A percentile compares a stretch with the other conserved stretches of the same genome.
Conservation (phyloP, 2,113 vertebrate species). For the Micronycteris hirsuta region DNA sequence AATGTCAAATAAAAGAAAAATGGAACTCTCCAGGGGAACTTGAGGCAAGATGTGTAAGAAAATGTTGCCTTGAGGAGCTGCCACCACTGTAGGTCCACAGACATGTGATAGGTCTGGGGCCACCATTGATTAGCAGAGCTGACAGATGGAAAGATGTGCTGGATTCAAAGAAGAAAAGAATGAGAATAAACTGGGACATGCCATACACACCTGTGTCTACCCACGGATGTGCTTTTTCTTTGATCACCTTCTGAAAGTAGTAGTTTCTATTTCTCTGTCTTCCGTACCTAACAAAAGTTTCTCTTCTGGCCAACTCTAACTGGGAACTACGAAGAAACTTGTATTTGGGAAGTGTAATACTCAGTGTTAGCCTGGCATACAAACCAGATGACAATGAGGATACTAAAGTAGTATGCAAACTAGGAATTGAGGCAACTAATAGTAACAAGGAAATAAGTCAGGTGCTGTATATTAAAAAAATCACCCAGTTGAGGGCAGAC, state of each 20-base stretch:
- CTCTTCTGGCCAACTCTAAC: background rate
- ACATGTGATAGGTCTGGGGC: background rate
- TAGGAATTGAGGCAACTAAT: background rate
- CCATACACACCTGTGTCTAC: accelerated
- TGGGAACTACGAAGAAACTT: background rate
- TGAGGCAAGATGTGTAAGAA: background rate
- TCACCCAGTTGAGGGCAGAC: background rate
- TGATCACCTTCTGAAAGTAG: background rate
- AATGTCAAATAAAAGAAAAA: background rate
- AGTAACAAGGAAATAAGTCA: background rate
- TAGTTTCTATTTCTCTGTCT: background rate
- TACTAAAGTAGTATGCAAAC: background rate
- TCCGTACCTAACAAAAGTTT: background rate
- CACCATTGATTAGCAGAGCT: background rate
- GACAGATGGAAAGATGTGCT: background rate
- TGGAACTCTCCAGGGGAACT: background rate
- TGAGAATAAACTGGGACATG: background rate
- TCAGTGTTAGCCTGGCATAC: background rate
- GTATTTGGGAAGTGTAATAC: background rate
- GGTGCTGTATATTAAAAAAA: background rate
- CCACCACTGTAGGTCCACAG: background rate
- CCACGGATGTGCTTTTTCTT: background rate
- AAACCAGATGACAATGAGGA: background rate
- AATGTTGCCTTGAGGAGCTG: background rate
- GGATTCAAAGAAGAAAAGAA: background rate